Percentiles rank a stretch among this genome's conserved stretches.
Conservation (phyloP, 2,888 invertebrate species). For the Platerodrilus igneus region DNA sequence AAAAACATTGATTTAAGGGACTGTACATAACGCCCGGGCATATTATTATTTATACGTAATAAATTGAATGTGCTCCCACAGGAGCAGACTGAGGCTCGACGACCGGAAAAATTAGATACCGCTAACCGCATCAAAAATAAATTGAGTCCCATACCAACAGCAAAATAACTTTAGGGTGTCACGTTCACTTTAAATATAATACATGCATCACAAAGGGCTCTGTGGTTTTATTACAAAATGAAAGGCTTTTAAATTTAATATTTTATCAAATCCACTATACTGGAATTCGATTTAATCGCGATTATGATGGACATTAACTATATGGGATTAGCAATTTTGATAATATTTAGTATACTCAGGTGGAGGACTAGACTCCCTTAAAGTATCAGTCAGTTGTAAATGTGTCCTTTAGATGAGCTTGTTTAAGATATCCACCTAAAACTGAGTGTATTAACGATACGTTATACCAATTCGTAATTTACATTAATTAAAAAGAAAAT, state of each 20-base stretch:
- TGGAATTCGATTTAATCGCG: no score
- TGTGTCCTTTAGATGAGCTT: no score
- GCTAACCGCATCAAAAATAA: conserved; percentile 45
- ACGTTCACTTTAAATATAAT: conserved; percentile 20
- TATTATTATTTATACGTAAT: conserved; percentile 35
- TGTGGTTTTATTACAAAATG: conserved; percentile 10
- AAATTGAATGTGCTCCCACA: conserved; percentile 34
- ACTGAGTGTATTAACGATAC: no score
- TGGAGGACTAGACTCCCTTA: no score
- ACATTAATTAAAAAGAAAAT: no score
- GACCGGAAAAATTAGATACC: conserved; percentile 45
- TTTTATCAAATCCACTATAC: no score
- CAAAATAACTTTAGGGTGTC: conserved; percentile 18
- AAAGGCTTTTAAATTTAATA: background rate
- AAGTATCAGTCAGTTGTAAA: no score
- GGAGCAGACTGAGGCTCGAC: conserved; percentile 33
- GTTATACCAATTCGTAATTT: no score
- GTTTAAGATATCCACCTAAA: no score
- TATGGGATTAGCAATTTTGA: no score
- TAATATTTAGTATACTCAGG: no score
- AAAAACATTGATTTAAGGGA: conserved; percentile 15
- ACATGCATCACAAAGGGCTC: conserved; percentile 15
- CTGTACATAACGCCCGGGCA: conserved; percentile 15
- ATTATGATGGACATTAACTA: no score
- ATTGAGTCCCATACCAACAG: conserved; percentile 35